Percentiles rank a stretch among this genome's conserved stretches.
Conservation (phyloP, 2,888 invertebrate genomes). For the Latrodectus hesperus region DNA sequence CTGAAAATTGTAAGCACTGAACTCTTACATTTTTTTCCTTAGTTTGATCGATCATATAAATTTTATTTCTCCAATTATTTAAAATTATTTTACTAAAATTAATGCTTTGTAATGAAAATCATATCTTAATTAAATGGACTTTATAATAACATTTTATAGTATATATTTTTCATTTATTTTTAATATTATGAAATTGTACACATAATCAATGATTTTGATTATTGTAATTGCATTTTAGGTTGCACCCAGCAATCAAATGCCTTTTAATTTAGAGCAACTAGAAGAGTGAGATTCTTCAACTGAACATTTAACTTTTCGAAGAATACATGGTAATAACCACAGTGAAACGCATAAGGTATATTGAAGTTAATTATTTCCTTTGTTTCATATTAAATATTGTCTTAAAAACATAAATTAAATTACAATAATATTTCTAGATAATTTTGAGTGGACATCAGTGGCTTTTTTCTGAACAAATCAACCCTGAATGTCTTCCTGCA, state of each 20-base stretch:
- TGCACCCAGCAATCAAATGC: slow-evolving; percentile 57
- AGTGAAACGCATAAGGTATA: slow-evolving; percentile 78
- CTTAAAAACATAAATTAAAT: too few species aligned
- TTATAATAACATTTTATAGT: too few species aligned
- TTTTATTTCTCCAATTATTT: too few species aligned
- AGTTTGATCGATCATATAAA: too few species aligned
- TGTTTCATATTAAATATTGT: neutral
- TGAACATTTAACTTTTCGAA: slow-evolving; percentile 76
- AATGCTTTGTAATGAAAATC: too few species aligned
- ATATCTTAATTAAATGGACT: too few species aligned
- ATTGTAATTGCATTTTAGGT: slow-evolving; percentile 8
- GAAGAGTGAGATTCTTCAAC: slow-evolving; percentile 87
- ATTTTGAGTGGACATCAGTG: slow-evolving; percentile 82
- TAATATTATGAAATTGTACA: too few species aligned
- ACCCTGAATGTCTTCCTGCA: slow-evolving; percentile 78
- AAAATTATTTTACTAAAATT: too few species aligned
- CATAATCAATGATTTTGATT: too few species aligned
- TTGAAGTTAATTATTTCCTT: neutral
- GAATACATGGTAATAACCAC: slow-evolving; percentile 78
- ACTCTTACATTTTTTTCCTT: too few species aligned
- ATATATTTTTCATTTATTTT: too few species aligned
- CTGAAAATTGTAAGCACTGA: too few species aligned
- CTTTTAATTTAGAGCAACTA: slow-evolving; percentile 81
- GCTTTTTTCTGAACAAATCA: slow-evolving; percentile 77
- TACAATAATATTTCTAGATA: slow-evolving; percentile 73